Base-by-base conservation (phyloP, 2,888 invertebrate species). In the Drosophila kanekoi region DNA sequence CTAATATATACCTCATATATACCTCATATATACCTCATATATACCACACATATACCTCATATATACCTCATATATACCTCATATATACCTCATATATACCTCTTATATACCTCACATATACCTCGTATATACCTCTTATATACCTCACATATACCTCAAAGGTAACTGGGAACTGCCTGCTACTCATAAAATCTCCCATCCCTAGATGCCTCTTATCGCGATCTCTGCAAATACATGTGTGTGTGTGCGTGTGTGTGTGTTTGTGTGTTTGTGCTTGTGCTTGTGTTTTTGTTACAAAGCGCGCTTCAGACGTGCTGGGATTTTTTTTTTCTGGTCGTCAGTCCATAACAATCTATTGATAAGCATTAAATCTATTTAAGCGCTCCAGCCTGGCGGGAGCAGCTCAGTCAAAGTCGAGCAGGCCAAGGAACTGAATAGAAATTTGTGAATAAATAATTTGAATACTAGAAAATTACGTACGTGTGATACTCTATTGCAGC, bases 311-410 rank as follows among this genome's bases (percentile, higher is more conserved):
- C 8, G 28, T 28, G 28, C 28, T 16, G 35, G 33, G 20, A 5
- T 28, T 53, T 28, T 47, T 40, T 41, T 20, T 41, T 38, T 16
- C 20, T n/a, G 32, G 14, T 40, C 1, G 41, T 35, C 53, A 14
- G 33, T 41, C 20, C 14, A 35, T 13, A 43, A 11, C 37, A 35
- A 40, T 41, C 32, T 4, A 18, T 23, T 69, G 67, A 72, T 72
- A 72, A 62, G 60, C 45, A 10, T 16, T 9, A 20, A 5, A 11
- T 1, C 43, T 59, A 77, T 77, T 54, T 67, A 74, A 77, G 20
- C 40, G 20, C 37, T 18, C 11, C 9, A 0, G 13, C 8, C 20
- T 23, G 33, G 16, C 32, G n/a, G 37, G 33, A 45, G 9, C 58
- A 59, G 54, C 37, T 67, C 48, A 77, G 73, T 72, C 32, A 3